Base-by-base conservation (phyloP, 2,113 vertebrate genomes). In the Pseudolaguvia tuberculata region DNA sequence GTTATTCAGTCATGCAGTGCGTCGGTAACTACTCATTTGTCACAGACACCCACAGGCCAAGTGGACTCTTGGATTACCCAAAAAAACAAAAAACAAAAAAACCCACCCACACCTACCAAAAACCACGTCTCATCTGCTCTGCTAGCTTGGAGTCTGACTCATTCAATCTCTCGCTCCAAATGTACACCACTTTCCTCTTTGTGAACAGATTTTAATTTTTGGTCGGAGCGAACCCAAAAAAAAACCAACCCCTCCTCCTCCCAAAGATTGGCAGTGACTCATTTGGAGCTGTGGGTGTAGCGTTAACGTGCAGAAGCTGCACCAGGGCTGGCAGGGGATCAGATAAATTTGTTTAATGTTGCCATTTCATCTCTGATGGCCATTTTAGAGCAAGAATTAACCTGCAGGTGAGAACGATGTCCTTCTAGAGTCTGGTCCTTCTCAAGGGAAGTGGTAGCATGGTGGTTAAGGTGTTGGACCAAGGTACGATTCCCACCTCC, bases 51-150 rank as follows among this genome's bases (percentile, higher is more conserved):
- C 55, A 12, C n/a, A 20, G 56, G 62, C 48, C 72, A 52, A 75
- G 67, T 7, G 47, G 45, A 45, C 67, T 62, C 66, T 75, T 63
- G 25, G 15, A 51, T 70, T 70, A 70, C 75, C 70, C 53, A 62
- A 14, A 20, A 48, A 75, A n/a, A n/a, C n/a, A n/a, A n/a, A n/a
- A n/a, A n/a, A n/a, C n/a, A n/a, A n/a, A n/a, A n/a, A n/a, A n/a
- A n/a, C n/a, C n/a, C 73, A 18, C 62, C 62, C 73, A 67, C 73
- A 47, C 75, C 67, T 23, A 66, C 75, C 75, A 31, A 21, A 39
- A 51, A 77, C 70, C 58, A 23, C 70, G 67, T 63, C 56, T n/a
- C n/a, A 53, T 62, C 48, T 47, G 31, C n/a, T 62, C 48, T 1
- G 67, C 47, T 42, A 21, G 0, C 23, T 18, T 8, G 21, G 1